A percentile compares a stretch with the other conserved stretches of the same genome.
Evolutionary conservation across 2,888 invertebrate species (phyloP).

Genomic region (Lycophotia porphyrea): DNA sequence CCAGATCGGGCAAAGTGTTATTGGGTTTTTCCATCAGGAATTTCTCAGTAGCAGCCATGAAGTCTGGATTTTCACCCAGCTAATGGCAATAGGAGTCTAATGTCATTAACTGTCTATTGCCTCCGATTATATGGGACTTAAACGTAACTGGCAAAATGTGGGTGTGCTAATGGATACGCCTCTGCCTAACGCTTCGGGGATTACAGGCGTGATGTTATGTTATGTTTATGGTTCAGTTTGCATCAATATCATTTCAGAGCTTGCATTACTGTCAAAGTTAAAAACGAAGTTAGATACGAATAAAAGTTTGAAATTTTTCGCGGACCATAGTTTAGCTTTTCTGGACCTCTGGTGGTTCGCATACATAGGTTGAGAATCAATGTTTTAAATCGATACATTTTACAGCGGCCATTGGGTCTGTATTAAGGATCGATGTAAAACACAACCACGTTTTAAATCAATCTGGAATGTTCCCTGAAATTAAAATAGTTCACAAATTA

Average conservation of each 20-base stretch:
- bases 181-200: background rate
- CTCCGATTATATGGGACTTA: too few species aligned
- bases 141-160: background rate
- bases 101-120: too few species aligned
- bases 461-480: constrained; percentile 20
- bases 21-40: too few species aligned
- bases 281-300: background rate
- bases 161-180: background rate
- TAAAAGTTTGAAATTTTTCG: background rate
- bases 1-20: too few species aligned
- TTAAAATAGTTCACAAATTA: constrained; percentile 46
- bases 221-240: background rate
- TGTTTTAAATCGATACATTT: constrained; percentile 1
- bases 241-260: background rate
- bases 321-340: background rate
- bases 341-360: background rate
- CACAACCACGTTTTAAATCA: constrained; percentile 28
- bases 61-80: too few species aligned
- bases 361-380: background rate
- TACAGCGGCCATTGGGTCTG: constrained; percentile 7
- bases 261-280: background rate
- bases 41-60: too few species aligned
- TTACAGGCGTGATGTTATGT: background rate
- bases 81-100: too few species aligned
- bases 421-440: constrained; percentile 21